Evolutionary conservation across 2,888 invertebrate species (phyloP).

Genomic region (Erynnis tages): DNA sequence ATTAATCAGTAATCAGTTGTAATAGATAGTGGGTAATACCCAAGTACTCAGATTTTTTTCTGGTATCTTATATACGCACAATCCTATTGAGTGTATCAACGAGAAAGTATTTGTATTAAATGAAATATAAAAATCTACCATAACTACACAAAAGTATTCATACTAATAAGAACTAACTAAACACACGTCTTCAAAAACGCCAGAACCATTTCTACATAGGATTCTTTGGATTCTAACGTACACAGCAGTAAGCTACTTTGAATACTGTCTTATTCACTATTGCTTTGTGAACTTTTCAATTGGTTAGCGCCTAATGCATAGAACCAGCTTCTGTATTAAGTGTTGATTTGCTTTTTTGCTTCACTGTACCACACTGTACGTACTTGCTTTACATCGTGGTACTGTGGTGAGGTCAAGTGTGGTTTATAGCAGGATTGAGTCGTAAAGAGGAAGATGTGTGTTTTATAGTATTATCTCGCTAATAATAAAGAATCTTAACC

Average conservation of each 20-base stretch:
- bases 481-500: not conserved
- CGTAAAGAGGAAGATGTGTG: not conserved
- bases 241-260: not conserved
- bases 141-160: no score
- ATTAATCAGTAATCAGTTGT: no score
- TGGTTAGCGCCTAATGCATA: slow-evolving; percentile 1
- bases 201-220: no score
- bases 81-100: no score
- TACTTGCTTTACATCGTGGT: slow-evolving; percentile 5
- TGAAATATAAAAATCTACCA: no score
- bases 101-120: no score
- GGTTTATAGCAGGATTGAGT: not conserved
- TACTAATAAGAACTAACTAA: no score
- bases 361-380: not conserved
- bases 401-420: not conserved
- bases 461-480: slow-evolving; percentile 1
- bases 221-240: no score
- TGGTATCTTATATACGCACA: no score
- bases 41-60: no score
- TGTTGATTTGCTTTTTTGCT: slow-evolving; percentile 23
- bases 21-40: no score
- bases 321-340: slow-evolving; percentile 17
- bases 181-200: no score
- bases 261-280: not conserved
- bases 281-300: not conserved